Evolutionary conservation across 2,113 vertebrate species (phyloP), one percentile per base, ranked within the genome.

Genomic region (Ariopsis seemanni): DNA sequence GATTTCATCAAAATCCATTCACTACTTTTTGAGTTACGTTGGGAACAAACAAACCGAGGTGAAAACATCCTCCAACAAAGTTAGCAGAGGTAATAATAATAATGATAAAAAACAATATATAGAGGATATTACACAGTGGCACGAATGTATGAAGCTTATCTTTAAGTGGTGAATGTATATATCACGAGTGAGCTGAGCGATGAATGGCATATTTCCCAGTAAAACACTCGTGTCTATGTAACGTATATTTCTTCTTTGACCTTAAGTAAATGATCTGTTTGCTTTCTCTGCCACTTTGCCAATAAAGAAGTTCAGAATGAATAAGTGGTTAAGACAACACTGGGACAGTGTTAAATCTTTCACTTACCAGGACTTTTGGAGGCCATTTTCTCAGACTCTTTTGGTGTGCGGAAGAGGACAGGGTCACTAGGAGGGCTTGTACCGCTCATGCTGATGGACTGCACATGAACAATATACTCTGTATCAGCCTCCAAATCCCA

Each of bases 401-500:
- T 96, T 15, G 96, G 96, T 1, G 97, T 99, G 91, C 97, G 97
- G 95, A 99, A 99, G 89, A 96, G 94, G 91, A 99, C 95, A 0
- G 97, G 97, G 92, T 98, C 97, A 48, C 98, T 99, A 52, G 96
- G 96, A 0, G 97, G 98, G 88, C 97, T 98, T 93, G 97, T 97
- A 89, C 97, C 97, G 85, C 96, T 96, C 93, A 98, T 95, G 93
- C 97, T 98, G 94, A 99, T 97, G 93, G 97, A 94, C 94, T 98
- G 97, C 75, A 99, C 97, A 0, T 99, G 97, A 84, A 99, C 96
- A 0, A 98, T 98, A 92, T 99, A 99, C 90, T 99, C 97, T 0
- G 97, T 99, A 94, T 99, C 97, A 93, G 98, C 97, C 86, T 99
- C 97, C 93, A 99, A 95, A 91, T 98, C 98, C 98, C 98, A 99